Conservation (phyloP, 30 jellyfish, hydroid and myxozoan genomes). For the Aurelia aurita complex sp. Pacific region DNA sequence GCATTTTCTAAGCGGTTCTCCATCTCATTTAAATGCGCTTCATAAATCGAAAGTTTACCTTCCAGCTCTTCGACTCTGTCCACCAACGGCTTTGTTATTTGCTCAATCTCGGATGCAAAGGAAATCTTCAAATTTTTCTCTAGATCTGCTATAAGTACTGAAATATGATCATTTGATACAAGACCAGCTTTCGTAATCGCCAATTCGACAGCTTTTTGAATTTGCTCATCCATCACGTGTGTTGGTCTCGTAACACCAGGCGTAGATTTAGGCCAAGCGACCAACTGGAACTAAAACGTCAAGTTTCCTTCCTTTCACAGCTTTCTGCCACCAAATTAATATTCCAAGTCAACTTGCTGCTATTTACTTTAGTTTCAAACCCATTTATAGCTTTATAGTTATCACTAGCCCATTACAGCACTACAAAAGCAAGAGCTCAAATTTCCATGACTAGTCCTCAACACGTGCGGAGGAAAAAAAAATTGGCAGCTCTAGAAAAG, state of each 20-base stretch:
- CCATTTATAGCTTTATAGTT: background rate
- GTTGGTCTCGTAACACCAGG: no score
- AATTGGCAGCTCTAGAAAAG: no score
- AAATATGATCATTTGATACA: conserved; percentile 33
- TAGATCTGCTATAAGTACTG: conserved; percentile 29
- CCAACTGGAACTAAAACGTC: background rate
- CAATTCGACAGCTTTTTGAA: conserved; percentile 26
- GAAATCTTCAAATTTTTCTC: conserved; percentile 40
- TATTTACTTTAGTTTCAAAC: conserved; percentile 4
- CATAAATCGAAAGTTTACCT: conserved; percentile 39
- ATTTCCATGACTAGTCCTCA: background rate
- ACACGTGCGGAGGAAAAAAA: no score
- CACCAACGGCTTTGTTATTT: conserved; percentile 27
- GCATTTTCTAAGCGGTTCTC: conserved; percentile 35
- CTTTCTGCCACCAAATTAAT: background rate
- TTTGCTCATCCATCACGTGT: no score
- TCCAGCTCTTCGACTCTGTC: conserved; percentile 42
- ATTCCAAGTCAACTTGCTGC: conserved; percentile 1
- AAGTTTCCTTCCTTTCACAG: background rate
- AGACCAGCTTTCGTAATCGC: conserved; percentile 42
- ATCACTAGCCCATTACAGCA: background rate
- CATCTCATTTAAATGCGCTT: conserved; percentile 33
- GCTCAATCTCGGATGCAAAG: conserved; percentile 40
- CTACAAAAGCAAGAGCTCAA: conserved; percentile 15
- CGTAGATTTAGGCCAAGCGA: background rate